Conservation (phyloP, 2,113 vertebrate genomes). For the Albula goreensis region DNA sequence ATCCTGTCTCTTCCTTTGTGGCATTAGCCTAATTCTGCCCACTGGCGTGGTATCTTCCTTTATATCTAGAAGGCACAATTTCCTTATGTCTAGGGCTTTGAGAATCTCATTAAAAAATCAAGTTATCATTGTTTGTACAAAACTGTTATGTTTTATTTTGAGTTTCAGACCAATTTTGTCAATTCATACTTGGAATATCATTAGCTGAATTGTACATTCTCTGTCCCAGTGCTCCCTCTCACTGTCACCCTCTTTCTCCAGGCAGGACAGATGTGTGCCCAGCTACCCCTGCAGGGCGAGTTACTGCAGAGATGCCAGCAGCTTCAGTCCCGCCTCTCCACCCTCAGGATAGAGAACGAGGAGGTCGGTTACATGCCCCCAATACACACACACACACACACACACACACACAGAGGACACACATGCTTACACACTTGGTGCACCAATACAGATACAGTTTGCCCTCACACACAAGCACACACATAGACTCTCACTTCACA, state of each 20-base stretch:
- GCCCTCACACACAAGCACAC: not conserved
- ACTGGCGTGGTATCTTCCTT: not conserved
- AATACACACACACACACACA: conserved; percentile 4
- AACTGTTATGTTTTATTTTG: no score
- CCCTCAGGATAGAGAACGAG: conserved; percentile 94
- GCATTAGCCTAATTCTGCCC: not conserved
- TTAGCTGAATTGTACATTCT: not conserved
- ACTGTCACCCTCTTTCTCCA: conserved; percentile 48
- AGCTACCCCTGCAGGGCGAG: conserved; percentile 87
- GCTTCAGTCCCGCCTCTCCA: conserved; percentile 88
- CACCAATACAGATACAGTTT: not conserved
- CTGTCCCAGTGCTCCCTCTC: not conserved
- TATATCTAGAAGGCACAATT: no score
- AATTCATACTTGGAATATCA: not conserved
- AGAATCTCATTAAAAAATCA: no score
- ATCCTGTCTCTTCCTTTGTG: not conserved
- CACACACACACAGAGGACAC: not conserved
- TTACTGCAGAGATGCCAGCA: conserved; percentile 92
- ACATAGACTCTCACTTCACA: not conserved
- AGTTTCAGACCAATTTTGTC: no score
- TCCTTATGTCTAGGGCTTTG: no score
- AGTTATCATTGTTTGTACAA: no score
- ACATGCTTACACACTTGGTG: not conserved
- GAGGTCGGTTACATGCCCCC: conserved; percentile 74
- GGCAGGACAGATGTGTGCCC: conserved; percentile 88